phyloP scores from a whole-genome alignment of 2,113 vertebrate species.

The Chiloscyllium plagiosum region DNA sequence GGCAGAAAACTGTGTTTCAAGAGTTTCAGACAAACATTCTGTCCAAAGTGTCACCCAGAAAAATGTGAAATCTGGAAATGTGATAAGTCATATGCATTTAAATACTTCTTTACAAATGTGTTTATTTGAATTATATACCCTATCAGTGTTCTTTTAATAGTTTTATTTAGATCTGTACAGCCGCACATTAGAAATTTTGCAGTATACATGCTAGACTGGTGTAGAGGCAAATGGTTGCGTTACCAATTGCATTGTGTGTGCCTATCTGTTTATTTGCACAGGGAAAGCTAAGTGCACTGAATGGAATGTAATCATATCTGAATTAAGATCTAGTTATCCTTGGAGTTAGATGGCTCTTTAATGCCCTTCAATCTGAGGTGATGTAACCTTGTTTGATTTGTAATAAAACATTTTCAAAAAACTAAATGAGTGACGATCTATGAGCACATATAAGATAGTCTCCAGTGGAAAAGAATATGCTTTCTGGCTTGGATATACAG shows the following conservation, averaged over 20 bases:
- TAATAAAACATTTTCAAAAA: neutral
- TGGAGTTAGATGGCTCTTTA: neutral
- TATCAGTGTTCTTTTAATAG: neutral
- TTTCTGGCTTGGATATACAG: neutral
- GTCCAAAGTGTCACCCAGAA: neutral
- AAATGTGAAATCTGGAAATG: neutral
- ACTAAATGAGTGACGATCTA: neutral
- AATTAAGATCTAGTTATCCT: neutral
- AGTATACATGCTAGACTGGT: neutral
- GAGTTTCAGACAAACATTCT: neutral
- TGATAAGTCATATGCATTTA: neutral
- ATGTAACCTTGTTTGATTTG: neutral
- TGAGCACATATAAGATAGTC: neutral
- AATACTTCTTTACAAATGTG: neutral
- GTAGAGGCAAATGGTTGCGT: neutral
- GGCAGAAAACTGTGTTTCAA: neutral
- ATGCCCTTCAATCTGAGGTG: neutral
- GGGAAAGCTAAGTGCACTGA: neutral
- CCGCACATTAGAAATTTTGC: neutral
- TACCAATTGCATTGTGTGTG: neutral
- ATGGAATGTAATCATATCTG: neutral
- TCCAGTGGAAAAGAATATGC: neutral
- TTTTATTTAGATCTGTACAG: neutral
- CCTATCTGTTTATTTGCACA: too few species aligned
- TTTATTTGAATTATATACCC: neutral